These are phyloP conservation scores for Terebella lapidaria DNA, from an alignment of 2,888 invertebrate species.

Conservation along the genomic window DNA sequence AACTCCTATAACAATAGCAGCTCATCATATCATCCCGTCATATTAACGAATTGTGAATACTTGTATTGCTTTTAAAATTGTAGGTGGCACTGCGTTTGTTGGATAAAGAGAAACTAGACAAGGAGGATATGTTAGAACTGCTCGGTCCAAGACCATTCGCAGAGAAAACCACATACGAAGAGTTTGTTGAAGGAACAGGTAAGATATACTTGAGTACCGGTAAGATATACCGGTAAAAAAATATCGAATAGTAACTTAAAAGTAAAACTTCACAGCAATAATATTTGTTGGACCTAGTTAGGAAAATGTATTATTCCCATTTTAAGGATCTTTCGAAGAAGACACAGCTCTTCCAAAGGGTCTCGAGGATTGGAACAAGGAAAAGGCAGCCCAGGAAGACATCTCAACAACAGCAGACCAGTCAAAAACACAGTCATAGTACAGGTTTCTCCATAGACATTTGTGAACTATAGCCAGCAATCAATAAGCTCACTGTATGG, in stretches of 20 bases:
- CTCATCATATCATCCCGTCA: too few species aligned
- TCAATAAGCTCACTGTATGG: too few species aligned
- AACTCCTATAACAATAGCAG: too few species aligned
- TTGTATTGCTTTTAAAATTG: too few species aligned
- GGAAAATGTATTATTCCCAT: background rate
- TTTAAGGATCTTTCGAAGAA: slow-evolving; percentile 88
- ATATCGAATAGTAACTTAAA: too few species aligned
- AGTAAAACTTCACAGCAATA: background rate
- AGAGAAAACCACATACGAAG: slow-evolving; percentile 98
- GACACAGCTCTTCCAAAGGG: slow-evolving; percentile 92
- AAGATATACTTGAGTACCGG: too few species aligned
- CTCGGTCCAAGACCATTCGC: slow-evolving; percentile 91
- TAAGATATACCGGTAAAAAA: background rate
- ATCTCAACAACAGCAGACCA: background rate
- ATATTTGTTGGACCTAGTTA: background rate
- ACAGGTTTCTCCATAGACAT: too few species aligned
- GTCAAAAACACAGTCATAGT: too few species aligned
- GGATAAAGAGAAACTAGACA: slow-evolving; percentile 87
- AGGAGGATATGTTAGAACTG: slow-evolving; percentile 96
- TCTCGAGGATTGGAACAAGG: slow-evolving; percentile 78
- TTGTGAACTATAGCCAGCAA: too few species aligned
- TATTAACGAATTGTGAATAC: too few species aligned
- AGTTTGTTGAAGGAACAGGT: slow-evolving; percentile 79
- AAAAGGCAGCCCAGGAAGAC: background rate
- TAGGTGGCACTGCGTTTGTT: slow-evolving; percentile 85